These are phyloP conservation scores for Ammodytes marinus DNA, from an alignment of 2,113 vertebrate species.

Conservation along the genomic window DNA sequence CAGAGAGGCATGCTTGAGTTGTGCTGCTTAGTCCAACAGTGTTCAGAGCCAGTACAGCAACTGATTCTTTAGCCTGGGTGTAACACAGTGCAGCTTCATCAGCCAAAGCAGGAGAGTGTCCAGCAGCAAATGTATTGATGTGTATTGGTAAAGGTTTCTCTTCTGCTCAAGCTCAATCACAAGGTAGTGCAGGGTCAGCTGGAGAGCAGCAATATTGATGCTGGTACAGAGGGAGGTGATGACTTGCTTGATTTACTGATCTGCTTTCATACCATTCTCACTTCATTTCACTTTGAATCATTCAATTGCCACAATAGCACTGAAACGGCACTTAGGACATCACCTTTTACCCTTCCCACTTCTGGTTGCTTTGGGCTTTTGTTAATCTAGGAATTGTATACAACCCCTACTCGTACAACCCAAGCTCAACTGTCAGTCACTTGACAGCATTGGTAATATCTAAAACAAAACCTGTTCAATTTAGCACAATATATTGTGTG, in stretches of 20 bases:
- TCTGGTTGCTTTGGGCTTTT: neutral
- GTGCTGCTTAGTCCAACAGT: neutral
- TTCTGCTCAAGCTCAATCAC: slow-evolving; percentile 15
- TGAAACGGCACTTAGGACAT: neutral
- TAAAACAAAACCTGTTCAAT: neutral
- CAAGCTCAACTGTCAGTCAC: too few species aligned
- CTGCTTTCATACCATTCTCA: neutral
- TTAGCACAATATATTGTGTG: neutral
- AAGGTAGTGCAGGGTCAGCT: neutral
- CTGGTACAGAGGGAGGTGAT: neutral
- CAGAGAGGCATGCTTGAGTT: neutral
- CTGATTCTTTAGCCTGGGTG: slow-evolving; percentile 4
- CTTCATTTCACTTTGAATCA: neutral
- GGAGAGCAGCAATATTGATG: neutral
- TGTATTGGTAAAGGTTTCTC: slow-evolving; percentile 20
- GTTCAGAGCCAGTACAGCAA: neutral
- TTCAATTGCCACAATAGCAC: neutral
- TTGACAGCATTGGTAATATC: neutral
- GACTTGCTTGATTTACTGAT: neutral
- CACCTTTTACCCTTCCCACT: neutral
- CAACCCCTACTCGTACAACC: neutral
- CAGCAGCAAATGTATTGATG: neutral
- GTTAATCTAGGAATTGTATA: neutral
- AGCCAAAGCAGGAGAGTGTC: neutral
- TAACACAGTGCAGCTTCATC: neutral